Base-by-base conservation (phyloP, 1,140 invertebrate genomes). In the Belonocnema kinseyi region DNA sequence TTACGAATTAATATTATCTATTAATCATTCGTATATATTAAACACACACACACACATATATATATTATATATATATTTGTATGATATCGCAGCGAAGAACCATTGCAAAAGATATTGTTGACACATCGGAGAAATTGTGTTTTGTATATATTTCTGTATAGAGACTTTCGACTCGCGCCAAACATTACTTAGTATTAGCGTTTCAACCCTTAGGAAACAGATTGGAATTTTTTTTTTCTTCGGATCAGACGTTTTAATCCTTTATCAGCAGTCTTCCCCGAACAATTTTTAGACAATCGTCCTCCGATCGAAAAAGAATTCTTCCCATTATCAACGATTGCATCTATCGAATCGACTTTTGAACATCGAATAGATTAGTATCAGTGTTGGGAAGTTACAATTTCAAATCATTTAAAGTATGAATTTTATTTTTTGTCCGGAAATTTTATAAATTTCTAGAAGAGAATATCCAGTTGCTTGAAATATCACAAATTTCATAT, bases 61-160 rank as follows among this genome's bases (percentile, higher is more conserved):
- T 66, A 80, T 74, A 74, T 21, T 73, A 79, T 73, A 80, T 66
- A 83, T 79, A 78, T 74, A 82, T 82, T 79, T 82, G 77, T 86
- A 86, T 81, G 66, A 86, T 82, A 86, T 81, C 81, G 83, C 77
- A 77, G 73, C 78, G 56, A 81, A 78, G 74, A 77, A 73, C 71
- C 56, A 80, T 83, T 74, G 80, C 76, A 79, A 75, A 75, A 80
- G 83, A 85, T 78, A 86, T 81, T 84, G 85, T 87, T 86, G 83
- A 85, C 21, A 81, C 80, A 40, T 79, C 78, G 17, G 86, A 83
- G 76, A 81, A 85, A 77, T 85, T 85, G 78, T 81, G 82, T 87
- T 88, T 61, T 89, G 86, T 88, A 88, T 83, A 89, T 89, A 89
- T 88, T 86, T 85, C 83, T 86, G 82, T 86, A 83, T 83, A 83